Evolutionary conservation across 1,140 invertebrate species (phyloP), one percentile per base, ranked within the genome.

Genomic region (Antheraea mylitta): DNA sequence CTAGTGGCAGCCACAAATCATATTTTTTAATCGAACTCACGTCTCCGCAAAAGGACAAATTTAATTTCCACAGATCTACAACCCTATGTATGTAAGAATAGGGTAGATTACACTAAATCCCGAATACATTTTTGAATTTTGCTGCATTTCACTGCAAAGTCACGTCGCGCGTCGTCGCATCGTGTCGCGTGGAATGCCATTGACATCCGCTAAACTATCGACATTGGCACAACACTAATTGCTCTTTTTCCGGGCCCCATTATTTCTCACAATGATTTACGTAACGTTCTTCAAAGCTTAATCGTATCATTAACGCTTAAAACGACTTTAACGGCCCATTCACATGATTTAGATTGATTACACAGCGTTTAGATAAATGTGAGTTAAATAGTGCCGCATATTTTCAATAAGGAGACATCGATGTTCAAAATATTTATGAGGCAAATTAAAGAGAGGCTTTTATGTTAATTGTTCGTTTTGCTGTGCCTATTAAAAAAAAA

Each of bases 11-110:
- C 86, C 87, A 87, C 89, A 91, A 91, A 91, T 91, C 89, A 91
- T 82, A 91, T 89, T 91, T 91, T 89, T 91, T 89, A 91, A 91
- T 90, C 86, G 86, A 83, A 80, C 83, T 84, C 87, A 85, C 86
- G 85, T 87, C 79, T 81, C 74, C 75, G 75, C 76, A 71, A 75
- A 73, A 64, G 61, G 64, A 67, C 78, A 83, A 77, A 71, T 61
- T 38, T 69, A 11, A 70, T 64, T 66, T 53, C 45, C 4, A 42
- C 53, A 18, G 18, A 30, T 7, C 45, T 18, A 5, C 19, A 9
- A 58, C 64, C 30, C 64, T 37, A 70, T 71, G 66, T 18, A 10
- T 4, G 16, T 19, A 22, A 11, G 11, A 8, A 11, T 76, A 81
- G 63, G 71, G 77, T 76, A 58, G 30, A 76, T 18, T 70, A 72